Percentiles rank a stretch among this genome's conserved stretches.
Evolutionary conservation across 2,113 vertebrate genomes (phyloP).

Genomic region (Sclerurus mexicanus): DNA sequence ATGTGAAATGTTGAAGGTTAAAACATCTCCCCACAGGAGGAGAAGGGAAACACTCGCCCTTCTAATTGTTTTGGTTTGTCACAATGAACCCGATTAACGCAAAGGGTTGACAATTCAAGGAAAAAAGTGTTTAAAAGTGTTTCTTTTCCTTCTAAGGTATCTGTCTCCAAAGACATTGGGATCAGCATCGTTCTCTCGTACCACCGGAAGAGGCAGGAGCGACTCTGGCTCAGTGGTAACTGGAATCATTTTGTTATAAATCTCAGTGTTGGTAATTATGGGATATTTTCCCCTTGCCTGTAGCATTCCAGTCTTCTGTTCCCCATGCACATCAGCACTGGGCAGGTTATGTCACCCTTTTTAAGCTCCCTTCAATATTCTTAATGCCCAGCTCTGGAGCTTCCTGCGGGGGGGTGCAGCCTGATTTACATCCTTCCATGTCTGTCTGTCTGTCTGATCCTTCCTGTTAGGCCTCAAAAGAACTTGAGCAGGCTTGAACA

Average conservation of each 20-base stretch:
- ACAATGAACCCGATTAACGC: not conserved
- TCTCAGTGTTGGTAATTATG: not conserved
- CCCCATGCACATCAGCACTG: not conserved
- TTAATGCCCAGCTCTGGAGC: not conserved
- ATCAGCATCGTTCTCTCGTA: not conserved
- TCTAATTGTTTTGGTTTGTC: not conserved
- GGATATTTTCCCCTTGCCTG: not conserved
- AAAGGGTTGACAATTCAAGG: not conserved
- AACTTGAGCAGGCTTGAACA: not conserved
- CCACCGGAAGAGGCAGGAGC: not conserved
- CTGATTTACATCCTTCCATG: not conserved
- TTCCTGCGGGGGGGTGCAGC: not conserved
- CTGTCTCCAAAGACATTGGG: conserved; percentile 63
- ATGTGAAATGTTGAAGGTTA: not conserved
- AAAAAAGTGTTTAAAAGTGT: not conserved
- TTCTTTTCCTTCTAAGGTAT: conserved; percentile 58
- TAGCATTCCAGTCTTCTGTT: not conserved
- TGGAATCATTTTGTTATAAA: not conserved
- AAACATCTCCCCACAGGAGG: not conserved
- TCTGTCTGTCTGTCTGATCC: not conserved
- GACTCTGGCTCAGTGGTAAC: conserved; percentile 48
- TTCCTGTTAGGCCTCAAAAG: not conserved
- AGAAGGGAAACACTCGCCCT: not conserved
- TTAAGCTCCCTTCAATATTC: not conserved
- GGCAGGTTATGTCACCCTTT: not conserved